A percentile compares a stretch with the other conserved stretches of the same genome.
These are phyloP conservation scores for Ptychochromis oligacanthus DNA, from an alignment of 2,113 vertebrate genomes.

Conservation along the genomic window DNA sequence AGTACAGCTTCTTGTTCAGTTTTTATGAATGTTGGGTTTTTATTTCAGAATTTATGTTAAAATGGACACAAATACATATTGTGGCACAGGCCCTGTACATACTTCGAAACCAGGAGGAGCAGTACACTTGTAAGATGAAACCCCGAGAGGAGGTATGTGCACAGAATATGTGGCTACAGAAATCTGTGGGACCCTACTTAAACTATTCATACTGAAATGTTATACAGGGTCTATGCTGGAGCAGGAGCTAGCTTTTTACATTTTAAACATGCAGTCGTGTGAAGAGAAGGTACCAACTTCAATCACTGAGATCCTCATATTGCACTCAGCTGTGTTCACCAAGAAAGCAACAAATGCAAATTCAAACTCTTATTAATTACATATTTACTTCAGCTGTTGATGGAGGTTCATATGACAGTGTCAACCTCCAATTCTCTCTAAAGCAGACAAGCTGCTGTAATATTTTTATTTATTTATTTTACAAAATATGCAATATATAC, in stretches of 20 bases:
- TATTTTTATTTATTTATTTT: constrained; percentile 68
- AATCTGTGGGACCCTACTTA: constrained; percentile 15
- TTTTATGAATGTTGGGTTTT: background rate
- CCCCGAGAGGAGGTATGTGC: background rate
- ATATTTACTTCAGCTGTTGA: constrained; percentile 48
- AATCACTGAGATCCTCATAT: constrained; percentile 21
- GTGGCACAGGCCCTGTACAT: background rate
- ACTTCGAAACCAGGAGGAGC: background rate
- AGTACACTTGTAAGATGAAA: background rate
- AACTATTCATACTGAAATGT: constrained; percentile 40
- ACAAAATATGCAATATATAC: constrained; percentile 79
- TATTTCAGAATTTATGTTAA: background rate
- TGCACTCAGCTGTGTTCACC: constrained; percentile 13
- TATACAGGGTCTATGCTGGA: background rate
- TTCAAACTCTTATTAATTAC: constrained; percentile 49
- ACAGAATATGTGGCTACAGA: background rate
- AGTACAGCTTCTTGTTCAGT: background rate
- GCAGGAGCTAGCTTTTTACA: constrained; percentile 9
- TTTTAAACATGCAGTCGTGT: constrained; percentile 27
- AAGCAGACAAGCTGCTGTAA: constrained; percentile 50
- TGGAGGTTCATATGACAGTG: constrained; percentile 32
- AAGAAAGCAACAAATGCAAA: constrained; percentile 41
- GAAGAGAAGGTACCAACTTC: constrained; percentile 34
- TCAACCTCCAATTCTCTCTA: constrained; percentile 42
- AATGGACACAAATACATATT: background rate